Base-by-base conservation (phyloP, 1,140 invertebrate genomes). In the Lycorma delicatula region DNA sequence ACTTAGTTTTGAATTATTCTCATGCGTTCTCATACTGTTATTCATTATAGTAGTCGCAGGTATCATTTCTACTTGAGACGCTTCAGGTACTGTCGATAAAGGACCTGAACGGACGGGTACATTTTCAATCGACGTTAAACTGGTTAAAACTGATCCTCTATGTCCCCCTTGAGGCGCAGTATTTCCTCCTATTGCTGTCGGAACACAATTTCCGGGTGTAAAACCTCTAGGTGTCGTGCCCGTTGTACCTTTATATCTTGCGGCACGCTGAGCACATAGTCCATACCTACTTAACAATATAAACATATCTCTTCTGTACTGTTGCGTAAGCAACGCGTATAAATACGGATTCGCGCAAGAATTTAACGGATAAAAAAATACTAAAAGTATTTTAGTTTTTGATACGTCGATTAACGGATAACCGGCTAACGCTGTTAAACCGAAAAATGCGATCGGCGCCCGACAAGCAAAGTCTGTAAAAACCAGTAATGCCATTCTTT, bases 311-410 rank as follows among this genome's bases (percentile, higher is more conserved):
- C 77, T 70, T 12, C 78, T 70, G 63, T 81, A 81, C 63, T 82
- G 80, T 60, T 81, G 79, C 1, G 81, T 82, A 18, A 83, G 68
- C 59, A 84, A 78, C 16, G 80, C 82, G 63, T 84, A 84, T 6
- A 84, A 67, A 60, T 82, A 82, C 0, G 83, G 54, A 68, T 85
- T 85, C 58, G 78, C 76, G 64, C 79, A 82, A 3, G 81, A 78
- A 66, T 85, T 85, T 12, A 85, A 70, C 0, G 83, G 83, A 64
- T 83, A 83, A 67, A 84, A 82, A 66, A 83, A 81, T 23, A 57
- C 56, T 5, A 84, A 69, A 12, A 84, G 71, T 34, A 66, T 64
- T 31, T 66, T 66, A 5, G 64, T 55, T 20, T 60, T 56, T 3
- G 63, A 49, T 12, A 83, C 74, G 60, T 78, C 74, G 54, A 83